These are phyloP conservation scores for Hypocryptadius cinnamomeus DNA, from an alignment of 2,113 vertebrate species.

Conservation along the genomic window DNA sequence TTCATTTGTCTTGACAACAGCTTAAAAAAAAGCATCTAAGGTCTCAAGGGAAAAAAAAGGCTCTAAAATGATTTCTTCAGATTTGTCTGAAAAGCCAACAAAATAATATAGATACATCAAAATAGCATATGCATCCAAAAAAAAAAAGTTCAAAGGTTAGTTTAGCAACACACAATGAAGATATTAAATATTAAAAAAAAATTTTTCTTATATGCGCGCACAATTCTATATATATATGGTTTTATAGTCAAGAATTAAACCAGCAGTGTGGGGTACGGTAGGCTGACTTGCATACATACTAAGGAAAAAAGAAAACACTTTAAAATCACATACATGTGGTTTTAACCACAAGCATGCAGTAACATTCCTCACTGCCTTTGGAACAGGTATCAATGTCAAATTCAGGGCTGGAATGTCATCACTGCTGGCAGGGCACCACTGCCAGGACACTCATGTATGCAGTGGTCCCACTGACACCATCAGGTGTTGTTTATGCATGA, in stretches of 20 bases:
- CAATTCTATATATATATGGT: not conserved
- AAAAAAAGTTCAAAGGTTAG: not conserved
- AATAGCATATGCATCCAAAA: not conserved
- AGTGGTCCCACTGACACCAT: constrained; percentile 55
- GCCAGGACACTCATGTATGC: not conserved
- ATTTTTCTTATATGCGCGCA: not conserved
- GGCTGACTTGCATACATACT: not conserved
- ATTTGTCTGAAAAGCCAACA: not conserved
- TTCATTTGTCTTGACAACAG: not conserved
- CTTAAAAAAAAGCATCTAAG: not conserved
- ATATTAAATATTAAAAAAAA: not conserved
- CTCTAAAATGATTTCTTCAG: not conserved
- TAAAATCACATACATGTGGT: not conserved
- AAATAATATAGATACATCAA: not conserved
- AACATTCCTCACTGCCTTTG: not conserved
- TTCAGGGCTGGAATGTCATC: not conserved
- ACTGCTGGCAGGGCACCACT: constrained; percentile 18
- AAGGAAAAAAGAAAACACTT: not conserved
- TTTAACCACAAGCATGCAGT: not conserved
- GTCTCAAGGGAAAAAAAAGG: not conserved
- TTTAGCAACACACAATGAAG: not conserved
- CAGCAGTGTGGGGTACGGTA: not conserved
- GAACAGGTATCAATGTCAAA: constrained; percentile 41
- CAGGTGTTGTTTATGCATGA: constrained; percentile 53
- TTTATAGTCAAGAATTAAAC: not conserved